Evolutionary conservation across 2,888 invertebrate species (phyloP).

Genomic region (Phanerotoma sp.): DNA sequence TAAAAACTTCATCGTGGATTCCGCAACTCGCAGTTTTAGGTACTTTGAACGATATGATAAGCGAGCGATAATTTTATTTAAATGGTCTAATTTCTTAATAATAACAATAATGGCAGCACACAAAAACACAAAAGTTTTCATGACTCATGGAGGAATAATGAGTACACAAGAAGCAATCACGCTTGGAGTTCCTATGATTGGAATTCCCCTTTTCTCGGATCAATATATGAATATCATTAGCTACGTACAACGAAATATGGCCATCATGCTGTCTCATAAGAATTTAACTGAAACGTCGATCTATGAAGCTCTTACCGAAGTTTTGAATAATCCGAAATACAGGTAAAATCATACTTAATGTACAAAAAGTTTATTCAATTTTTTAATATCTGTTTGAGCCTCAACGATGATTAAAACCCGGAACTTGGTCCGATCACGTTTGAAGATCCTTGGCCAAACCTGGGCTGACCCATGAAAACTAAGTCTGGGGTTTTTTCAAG

Average conservation of each 20-base stretch:
- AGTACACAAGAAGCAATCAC: slow-evolving; percentile 41
- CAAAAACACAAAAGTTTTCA: slow-evolving; percentile 50
- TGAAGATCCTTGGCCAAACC: no score
- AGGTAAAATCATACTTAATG: no score
- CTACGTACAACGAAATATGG: slow-evolving; percentile 37
- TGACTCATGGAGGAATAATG: slow-evolving; percentile 43
- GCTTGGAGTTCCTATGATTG: slow-evolving; percentile 39
- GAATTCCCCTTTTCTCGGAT: slow-evolving; percentile 41
- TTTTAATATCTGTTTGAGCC: no score
- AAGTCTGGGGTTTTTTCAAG: no score
- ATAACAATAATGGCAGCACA: slow-evolving; percentile 38
- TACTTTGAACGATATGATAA: no score
- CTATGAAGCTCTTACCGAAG: slow-evolving; percentile 36
- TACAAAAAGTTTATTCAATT: no score
- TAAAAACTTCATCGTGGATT: slow-evolving; percentile 38
- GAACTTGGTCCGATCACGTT: no score
- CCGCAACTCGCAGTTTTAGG: slow-evolving; percentile 43
- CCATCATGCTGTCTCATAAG: slow-evolving; percentile 30
- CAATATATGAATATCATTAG: slow-evolving; percentile 41
- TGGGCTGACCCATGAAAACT: no score
- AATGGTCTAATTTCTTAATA: not conserved
- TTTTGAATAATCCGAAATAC: slow-evolving; percentile 40
- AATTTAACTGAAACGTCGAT: slow-evolving; percentile 36
- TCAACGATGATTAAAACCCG: no score
- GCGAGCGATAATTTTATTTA: no score